Percentiles rank a stretch among this genome's conserved stretches.
Conservation (phyloP, 2,888 invertebrate species). For the Ypsolopha scabrella region DNA sequence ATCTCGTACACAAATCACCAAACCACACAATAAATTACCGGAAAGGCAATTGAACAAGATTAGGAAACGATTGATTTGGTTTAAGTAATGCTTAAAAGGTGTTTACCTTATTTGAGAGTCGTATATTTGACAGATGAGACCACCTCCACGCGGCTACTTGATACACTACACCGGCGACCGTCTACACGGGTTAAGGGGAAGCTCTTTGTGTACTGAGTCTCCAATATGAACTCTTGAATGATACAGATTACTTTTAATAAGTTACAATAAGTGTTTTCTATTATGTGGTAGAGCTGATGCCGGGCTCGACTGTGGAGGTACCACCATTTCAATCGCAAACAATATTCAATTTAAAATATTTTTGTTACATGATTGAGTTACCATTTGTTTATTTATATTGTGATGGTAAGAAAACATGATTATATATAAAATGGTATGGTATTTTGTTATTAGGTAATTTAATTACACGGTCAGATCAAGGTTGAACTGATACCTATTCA, state of each 20-base stretch:
- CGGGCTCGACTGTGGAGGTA: no score
- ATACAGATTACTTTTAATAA: background rate
- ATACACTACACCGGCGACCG: background rate
- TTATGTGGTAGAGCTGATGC: no score
- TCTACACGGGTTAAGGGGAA: background rate
- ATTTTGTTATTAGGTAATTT: no score
- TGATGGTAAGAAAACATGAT: no score
- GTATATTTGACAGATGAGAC: slow-evolving; percentile 3
- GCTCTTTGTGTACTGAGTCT: background rate
- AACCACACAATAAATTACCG: background rate
- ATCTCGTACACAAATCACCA: background rate
- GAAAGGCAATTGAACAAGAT: background rate
- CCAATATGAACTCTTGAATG: background rate
- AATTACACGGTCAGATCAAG: no score
- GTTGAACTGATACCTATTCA: no score
- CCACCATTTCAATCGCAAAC: no score
- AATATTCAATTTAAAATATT: no score
- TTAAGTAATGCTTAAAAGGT: background rate
- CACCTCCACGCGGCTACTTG: background rate
- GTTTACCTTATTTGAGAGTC: background rate
- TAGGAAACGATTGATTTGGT: background rate
- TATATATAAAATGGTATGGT: no score
- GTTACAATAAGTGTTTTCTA: background rate
- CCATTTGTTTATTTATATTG: no score
- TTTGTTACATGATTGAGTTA: no score